Percentiles rank a stretch among this genome's conserved stretches.
Evolutionary conservation across 2,113 vertebrate genomes (phyloP).

Genomic region (Lagopus muta): DNA sequence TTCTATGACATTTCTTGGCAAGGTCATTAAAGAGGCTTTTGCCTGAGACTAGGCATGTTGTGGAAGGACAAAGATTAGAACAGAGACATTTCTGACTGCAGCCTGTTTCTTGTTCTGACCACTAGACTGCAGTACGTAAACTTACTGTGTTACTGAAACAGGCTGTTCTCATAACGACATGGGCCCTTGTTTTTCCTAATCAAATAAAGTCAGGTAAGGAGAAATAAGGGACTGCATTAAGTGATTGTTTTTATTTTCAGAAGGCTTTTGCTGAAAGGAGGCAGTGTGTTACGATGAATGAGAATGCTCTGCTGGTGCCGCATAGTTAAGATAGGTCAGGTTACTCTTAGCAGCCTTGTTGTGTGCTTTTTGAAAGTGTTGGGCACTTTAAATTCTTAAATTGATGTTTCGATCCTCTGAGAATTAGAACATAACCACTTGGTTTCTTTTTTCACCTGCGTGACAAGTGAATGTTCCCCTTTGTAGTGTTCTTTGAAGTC

Average conservation of each 20-base stretch:
- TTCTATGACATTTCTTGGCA: slow-evolving; percentile 45
- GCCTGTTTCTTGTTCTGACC: slow-evolving; percentile 29
- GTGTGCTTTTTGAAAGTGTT: not conserved
- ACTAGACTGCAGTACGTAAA: slow-evolving; percentile 56
- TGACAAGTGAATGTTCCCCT: not conserved
- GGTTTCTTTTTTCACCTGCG: not conserved
- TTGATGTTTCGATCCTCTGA: not conserved
- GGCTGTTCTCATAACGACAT: not conserved
- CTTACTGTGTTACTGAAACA: not conserved
- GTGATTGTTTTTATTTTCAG: not conserved
- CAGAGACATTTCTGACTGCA: slow-evolving; percentile 1
- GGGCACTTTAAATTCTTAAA: not conserved
- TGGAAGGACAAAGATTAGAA: slow-evolving; percentile 16
- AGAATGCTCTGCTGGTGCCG: not conserved
- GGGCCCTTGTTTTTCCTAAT: not conserved
- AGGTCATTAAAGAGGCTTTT: not conserved
- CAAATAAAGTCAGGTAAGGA: not conserved
- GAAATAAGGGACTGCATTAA: not conserved
- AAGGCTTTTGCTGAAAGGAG: not conserved
- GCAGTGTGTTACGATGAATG: not conserved
- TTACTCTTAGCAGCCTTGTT: not conserved
- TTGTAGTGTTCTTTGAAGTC: not conserved
- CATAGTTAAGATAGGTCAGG: fast-evolving
- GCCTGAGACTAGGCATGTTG: not conserved
- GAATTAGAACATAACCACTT: not conserved